Evolutionary conservation across 1,140 invertebrate species (phyloP).

Genomic region (Drosophila seguyi): DNA sequence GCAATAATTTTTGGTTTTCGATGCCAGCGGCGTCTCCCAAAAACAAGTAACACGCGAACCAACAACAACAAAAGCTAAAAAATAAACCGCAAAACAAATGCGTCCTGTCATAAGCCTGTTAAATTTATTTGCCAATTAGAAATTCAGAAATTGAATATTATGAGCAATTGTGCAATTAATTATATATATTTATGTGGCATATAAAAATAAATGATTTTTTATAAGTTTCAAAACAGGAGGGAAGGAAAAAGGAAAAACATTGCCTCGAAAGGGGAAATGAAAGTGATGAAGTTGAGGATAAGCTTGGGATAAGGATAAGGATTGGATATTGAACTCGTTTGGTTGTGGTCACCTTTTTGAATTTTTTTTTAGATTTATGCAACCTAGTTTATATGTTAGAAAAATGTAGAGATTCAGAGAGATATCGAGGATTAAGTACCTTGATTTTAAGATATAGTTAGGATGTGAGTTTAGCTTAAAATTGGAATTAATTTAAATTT

Average conservation of each 20-base stretch:
- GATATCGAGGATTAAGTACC: too few species aligned
- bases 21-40: constrained; percentile 23
- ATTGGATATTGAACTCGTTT: not conserved
- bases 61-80: not conserved
- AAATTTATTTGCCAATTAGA: constrained; percentile 49
- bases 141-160: constrained; percentile 52
- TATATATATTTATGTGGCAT: constrained; percentile 23
- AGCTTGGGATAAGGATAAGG: not conserved
- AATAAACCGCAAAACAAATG: constrained; percentile 17
- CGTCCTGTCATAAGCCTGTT: constrained; percentile 41
- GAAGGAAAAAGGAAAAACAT: not conserved
- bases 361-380: constrained; percentile 3
- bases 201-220: constrained; percentile 26
- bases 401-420: not conserved
- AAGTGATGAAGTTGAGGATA: not conserved
- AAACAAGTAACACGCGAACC: not conserved
- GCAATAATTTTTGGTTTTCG: constrained; percentile 42
- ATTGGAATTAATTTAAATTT: too few species aligned
- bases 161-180: constrained; percentile 42
- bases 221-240: not conserved
- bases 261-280: constrained; percentile 12
- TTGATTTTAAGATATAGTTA: too few species aligned
- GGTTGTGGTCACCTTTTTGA: not conserved
- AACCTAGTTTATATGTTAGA: not conserved
- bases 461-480: too few species aligned